Conservation (phyloP, 2,113 vertebrate genomes). For the Haplochromis vanheusdeni region DNA sequence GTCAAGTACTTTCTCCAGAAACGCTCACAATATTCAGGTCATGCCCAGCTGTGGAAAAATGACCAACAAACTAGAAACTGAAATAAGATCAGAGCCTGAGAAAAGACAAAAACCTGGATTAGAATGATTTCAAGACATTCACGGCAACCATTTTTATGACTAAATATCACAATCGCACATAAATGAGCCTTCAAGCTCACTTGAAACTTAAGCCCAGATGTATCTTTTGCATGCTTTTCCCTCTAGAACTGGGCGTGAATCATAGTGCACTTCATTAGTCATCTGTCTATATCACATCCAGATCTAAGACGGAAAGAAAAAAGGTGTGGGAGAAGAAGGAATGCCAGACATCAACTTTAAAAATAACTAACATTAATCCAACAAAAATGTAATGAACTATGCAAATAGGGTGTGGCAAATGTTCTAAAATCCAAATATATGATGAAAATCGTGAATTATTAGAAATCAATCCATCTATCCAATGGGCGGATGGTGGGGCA, state of each 20-base stretch:
- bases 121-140: background rate
- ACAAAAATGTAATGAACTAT: background rate
- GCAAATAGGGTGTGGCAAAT: background rate
- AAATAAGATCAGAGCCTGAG: background rate
- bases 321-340: background rate
- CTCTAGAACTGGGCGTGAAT: background rate
- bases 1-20: background rate
- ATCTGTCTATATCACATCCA: background rate
- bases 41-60: background rate
- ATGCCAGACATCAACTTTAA: background rate
- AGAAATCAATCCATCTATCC: background rate
- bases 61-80: background rate
- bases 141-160: background rate
- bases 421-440: background rate
- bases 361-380: background rate
- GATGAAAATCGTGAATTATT: background rate
- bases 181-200: background rate
- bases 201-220: background rate
- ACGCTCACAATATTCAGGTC: fast-evolving
- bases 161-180: background rate
- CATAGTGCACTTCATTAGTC: background rate
- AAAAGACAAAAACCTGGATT: fast-evolving
- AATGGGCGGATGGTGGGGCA: background rate
- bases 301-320: background rate
- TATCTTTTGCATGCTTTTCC: background rate